phyloP scores from a whole-genome alignment of 2,797 vertebrate species.

The Platalea minor region DNA sequence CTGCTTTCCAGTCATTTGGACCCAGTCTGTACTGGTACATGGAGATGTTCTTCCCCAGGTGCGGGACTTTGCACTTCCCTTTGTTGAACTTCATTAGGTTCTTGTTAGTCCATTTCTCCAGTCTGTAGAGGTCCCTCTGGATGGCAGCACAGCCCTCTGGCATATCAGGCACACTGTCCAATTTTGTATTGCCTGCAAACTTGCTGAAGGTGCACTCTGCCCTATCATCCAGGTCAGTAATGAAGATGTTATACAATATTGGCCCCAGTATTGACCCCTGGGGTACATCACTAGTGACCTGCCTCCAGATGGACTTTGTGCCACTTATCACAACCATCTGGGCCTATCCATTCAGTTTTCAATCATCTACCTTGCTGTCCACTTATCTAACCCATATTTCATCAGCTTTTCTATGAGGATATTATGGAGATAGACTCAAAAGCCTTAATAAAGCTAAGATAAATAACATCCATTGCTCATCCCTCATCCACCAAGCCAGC shows the following conservation, averaged over 20 bases:
- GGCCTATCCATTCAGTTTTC: neutral
- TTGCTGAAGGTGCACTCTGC: neutral
- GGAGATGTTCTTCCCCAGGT: neutral
- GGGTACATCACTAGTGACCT: neutral
- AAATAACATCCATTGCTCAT: neutral
- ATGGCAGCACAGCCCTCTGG: neutral
- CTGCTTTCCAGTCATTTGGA: neutral
- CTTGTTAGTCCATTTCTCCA: neutral
- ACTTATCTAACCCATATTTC: neutral
- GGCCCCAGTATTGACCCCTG: neutral
- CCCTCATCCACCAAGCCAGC: neutral
- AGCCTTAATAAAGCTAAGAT: neutral
- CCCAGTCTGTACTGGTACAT: neutral
- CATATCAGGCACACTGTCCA: neutral
- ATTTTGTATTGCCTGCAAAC: neutral
- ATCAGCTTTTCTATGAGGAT: neutral
- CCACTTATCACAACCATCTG: neutral
- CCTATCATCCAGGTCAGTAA: neutral
- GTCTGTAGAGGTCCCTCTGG: neutral
- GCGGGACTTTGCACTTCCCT: rapidly evolving
- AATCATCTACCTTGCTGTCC: neutral
- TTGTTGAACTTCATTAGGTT: neutral
- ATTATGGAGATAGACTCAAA: neutral
- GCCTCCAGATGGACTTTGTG: neutral
- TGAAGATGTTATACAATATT: neutral